Percentiles rank a stretch among this genome's conserved stretches.
Evolutionary conservation across 2,113 vertebrate genomes (phyloP).

Genomic region (Grus americana): DNA sequence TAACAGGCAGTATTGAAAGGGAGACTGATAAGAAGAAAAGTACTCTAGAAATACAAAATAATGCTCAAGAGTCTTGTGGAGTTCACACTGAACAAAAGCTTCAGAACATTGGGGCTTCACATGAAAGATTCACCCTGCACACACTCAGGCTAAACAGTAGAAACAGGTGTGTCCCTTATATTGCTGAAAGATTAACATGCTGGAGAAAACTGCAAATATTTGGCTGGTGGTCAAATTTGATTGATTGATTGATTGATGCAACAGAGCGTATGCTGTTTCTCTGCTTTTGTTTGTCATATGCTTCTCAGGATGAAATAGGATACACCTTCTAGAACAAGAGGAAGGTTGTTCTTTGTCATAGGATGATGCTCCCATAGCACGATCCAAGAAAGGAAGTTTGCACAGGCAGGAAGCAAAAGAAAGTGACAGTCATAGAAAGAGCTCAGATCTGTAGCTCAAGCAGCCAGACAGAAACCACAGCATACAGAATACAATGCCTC

Average conservation of each 20-base stretch:
- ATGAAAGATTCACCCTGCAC: not conserved
- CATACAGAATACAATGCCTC: not conserved
- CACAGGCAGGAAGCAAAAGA: not conserved
- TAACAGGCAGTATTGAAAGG: not conserved
- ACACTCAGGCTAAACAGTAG: not conserved
- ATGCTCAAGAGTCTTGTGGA: not conserved
- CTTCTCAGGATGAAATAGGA: not conserved
- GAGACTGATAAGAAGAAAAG: not conserved
- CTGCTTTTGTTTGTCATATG: not conserved
- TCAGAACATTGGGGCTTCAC: not conserved
- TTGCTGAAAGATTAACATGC: not conserved
- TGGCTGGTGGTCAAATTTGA: not conserved
- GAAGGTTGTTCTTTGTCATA: not conserved
- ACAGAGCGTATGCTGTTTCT: not conserved
- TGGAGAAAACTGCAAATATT: not conserved
- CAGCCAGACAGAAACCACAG: not conserved
- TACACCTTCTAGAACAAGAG: not conserved
- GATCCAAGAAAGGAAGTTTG: not conserved
- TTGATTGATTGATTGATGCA: not conserved
- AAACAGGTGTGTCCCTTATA: not conserved
- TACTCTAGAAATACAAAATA: not conserved
- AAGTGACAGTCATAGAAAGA: not conserved
- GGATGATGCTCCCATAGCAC: not conserved
- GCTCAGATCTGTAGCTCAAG: not conserved
- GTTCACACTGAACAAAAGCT: not conserved